These are phyloP conservation scores for Rambutsinella grinnellia DNA, from an alignment of 2,888 invertebrate species.

Conservation along the genomic window DNA sequence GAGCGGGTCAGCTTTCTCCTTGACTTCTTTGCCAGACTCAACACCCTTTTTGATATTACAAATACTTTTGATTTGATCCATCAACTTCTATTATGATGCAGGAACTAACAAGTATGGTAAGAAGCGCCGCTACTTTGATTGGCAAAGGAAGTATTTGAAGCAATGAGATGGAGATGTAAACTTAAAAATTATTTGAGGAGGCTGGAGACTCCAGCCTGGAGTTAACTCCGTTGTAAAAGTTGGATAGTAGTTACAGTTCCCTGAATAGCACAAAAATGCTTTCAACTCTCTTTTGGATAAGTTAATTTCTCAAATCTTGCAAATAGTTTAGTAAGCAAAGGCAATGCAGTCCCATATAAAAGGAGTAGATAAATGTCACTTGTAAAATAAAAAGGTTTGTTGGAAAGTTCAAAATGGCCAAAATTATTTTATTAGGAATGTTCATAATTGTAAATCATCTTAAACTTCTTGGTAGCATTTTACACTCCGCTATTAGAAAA, in stretches of 20 bases:
- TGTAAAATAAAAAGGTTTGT: too few relatives aligned
- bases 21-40: not conserved
- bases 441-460: too few relatives aligned
- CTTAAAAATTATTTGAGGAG: not conserved
- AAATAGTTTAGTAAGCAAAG: not conserved
- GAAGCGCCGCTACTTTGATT: too few relatives aligned
- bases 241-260: not conserved
- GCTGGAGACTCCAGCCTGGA: too few relatives aligned
- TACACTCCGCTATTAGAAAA: not conserved
- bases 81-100: not conserved
- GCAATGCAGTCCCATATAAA: not conserved
- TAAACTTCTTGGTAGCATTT: too few relatives aligned
- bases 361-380: not conserved
- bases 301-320: not conserved
- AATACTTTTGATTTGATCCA: not conserved
- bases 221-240: not conserved
- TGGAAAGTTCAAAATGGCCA: too few relatives aligned
- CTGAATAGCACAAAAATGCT: not conserved
- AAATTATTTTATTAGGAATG: not conserved
- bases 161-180: not conserved
- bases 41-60: not conserved
- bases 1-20: not conserved
- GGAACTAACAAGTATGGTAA: too few relatives aligned
- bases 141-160: not conserved
- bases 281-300: not conserved